Percentiles rank a stretch among this genome's conserved stretches.
Evolutionary conservation across 2,888 invertebrate genomes (phyloP).

Genomic region (Halictus quadricinctus): DNA sequence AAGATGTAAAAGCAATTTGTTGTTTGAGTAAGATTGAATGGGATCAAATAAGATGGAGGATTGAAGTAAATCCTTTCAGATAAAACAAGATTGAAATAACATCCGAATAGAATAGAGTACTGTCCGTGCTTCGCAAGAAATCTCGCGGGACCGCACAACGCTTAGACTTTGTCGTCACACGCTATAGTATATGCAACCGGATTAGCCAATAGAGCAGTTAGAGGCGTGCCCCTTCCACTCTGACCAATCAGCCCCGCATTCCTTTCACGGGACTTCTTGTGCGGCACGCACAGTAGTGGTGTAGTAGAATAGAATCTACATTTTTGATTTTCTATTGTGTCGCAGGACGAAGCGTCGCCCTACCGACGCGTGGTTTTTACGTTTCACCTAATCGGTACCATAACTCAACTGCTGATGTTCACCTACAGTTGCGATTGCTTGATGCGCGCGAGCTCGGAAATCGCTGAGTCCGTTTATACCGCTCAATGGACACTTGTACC

Average conservation of each 20-base stretch:
- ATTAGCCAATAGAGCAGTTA: too few species aligned
- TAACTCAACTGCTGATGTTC: slow-evolving; percentile 34
- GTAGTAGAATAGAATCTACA: not conserved
- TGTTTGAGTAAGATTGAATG: too few species aligned
- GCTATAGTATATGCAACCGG: too few species aligned
- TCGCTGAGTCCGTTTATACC: not conserved
- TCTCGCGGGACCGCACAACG: too few species aligned
- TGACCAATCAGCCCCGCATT: too few species aligned
- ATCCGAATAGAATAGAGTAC: not conserved
- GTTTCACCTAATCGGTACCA: not conserved
- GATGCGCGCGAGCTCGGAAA: not conserved
- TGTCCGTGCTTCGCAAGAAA: too few species aligned
- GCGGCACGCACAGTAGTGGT: too few species aligned
- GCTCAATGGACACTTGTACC: slow-evolving; percentile 4
- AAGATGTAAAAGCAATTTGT: not conserved
- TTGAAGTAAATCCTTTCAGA: too few species aligned
- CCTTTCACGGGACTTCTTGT: too few species aligned
- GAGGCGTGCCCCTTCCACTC: too few species aligned
- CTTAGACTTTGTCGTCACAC: too few species aligned
- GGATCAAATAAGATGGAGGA: too few species aligned
- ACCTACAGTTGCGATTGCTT: slow-evolving; percentile 33
- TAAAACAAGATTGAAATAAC: not conserved
- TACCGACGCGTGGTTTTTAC: slow-evolving; percentile 1
- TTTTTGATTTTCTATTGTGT: not conserved
- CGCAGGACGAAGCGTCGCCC: not conserved